phyloP scores from a whole-genome alignment of 2,797 vertebrate species.

The Enteromius radiatus region DNA sequence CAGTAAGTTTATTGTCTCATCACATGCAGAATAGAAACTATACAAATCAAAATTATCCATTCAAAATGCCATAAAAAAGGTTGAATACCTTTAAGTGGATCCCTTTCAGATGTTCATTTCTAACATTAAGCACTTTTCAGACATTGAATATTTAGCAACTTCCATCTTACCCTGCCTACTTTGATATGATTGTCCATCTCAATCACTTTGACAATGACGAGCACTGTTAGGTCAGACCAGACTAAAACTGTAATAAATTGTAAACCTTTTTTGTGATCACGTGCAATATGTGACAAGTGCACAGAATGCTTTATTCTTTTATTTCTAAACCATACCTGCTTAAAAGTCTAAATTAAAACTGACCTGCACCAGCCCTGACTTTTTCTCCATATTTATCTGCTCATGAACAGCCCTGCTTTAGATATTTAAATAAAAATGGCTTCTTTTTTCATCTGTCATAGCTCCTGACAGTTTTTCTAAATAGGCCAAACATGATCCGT shows the following conservation, averaged over 20 bases:
- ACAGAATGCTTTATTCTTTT: background rate
- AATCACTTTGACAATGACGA: background rate
- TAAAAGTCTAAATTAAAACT: background rate
- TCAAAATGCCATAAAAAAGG: background rate
- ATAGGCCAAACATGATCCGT: background rate
- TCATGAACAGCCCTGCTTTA: background rate
- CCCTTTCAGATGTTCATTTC: background rate
- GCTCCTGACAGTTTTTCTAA: background rate
- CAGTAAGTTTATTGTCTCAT: background rate
- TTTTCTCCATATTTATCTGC: background rate
- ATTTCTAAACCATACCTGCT: background rate
- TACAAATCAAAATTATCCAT: background rate
- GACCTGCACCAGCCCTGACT: background rate
- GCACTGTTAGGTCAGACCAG: background rate
- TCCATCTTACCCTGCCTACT: background rate
- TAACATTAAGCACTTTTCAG: background rate
- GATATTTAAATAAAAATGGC: background rate
- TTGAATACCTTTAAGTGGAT: background rate
- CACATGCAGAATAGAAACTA: background rate
- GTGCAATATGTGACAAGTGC: background rate
- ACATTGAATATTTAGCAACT: background rate
- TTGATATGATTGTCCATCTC: background rate
- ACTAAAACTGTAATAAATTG: no score
- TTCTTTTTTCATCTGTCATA: background rate
- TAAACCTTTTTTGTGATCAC: no score